phyloP scores from a whole-genome alignment of 2,113 vertebrate genomes.

The Chloropsis hardwickii region DNA sequence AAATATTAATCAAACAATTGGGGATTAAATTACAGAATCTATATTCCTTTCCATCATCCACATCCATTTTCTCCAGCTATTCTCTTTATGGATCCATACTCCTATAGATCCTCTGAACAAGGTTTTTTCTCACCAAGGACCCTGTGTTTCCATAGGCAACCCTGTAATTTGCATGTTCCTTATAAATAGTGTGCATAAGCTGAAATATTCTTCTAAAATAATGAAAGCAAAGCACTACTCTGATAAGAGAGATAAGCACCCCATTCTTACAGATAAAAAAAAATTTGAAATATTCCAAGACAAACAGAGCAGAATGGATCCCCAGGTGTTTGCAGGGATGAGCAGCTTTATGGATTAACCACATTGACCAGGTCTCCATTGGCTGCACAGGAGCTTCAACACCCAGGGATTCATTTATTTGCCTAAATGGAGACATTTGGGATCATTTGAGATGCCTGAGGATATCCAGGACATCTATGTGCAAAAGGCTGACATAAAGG shows the following conservation, averaged over 20 bases:
- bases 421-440: not conserved
- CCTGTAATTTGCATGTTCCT: not conserved
- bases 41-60: not conserved
- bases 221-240: not conserved
- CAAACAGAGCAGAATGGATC: not conserved
- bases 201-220: not conserved
- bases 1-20: not conserved
- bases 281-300: not conserved
- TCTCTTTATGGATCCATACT: not conserved
- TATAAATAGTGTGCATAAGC: not conserved
- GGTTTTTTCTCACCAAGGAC: not conserved
- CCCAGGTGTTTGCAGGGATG: not conserved
- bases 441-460: not conserved
- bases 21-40: not conserved
- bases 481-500: not conserved
- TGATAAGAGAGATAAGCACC: not conserved
- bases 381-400: not conserved
- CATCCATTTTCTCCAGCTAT: not conserved
- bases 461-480: not conserved
- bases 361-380: not conserved
- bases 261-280: not conserved
- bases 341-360: not conserved
- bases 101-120: not conserved
- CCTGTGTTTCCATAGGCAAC: constrained; percentile 46
- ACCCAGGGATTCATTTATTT: not conserved